A percentile compares a stretch with the other conserved stretches of the same genome.
phyloP scores from a whole-genome alignment of 2,888 invertebrate genomes.

The Trissolcus brochymenae region DNA sequence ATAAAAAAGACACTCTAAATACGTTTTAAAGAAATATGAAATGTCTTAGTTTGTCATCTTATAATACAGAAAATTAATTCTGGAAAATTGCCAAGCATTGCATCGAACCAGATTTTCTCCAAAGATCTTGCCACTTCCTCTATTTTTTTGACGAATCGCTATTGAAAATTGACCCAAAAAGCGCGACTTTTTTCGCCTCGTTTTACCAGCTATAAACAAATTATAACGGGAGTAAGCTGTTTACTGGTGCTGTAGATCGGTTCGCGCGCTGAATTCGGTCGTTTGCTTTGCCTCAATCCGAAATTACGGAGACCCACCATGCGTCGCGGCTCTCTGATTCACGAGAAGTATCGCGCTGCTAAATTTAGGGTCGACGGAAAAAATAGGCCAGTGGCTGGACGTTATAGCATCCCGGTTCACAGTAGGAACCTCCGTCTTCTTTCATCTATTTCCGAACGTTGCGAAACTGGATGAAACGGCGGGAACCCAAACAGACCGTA shows the following conservation, averaged over 20 bases:
- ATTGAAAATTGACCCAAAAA: slow-evolving; percentile 32
- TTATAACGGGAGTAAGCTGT: slow-evolving; percentile 33
- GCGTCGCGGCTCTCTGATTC: slow-evolving; percentile 65
- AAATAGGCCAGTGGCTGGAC: slow-evolving; percentile 74
- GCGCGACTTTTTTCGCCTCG: slow-evolving; percentile 13
- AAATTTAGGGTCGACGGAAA: slow-evolving; percentile 70
- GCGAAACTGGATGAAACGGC: slow-evolving; percentile 62
- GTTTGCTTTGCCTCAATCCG: slow-evolving; percentile 58
- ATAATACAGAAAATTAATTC: slow-evolving; percentile 32
- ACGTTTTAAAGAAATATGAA: slow-evolving; percentile 16
- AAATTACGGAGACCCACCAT: slow-evolving; percentile 54
- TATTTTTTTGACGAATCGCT: slow-evolving; percentile 13
- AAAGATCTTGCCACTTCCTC: slow-evolving; percentile 23
- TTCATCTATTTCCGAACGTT: slow-evolving; percentile 73
- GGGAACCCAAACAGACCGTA: slow-evolving; percentile 51
- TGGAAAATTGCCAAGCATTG: slow-evolving; percentile 34
- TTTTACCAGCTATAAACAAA: slow-evolving; percentile 44
- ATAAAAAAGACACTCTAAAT: slow-evolving; percentile 15
- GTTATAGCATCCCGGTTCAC: slow-evolving; percentile 62
- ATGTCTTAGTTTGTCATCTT: slow-evolving; percentile 41
- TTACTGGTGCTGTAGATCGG: slow-evolving; percentile 24
- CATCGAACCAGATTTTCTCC: slow-evolving; percentile 25
- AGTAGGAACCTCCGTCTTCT: slow-evolving; percentile 66
- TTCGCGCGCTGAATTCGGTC: slow-evolving; percentile 35
- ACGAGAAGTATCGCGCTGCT: slow-evolving; percentile 65